Conservation (phyloP, 1,140 invertebrate species). For the Achatina immaculata region DNA sequence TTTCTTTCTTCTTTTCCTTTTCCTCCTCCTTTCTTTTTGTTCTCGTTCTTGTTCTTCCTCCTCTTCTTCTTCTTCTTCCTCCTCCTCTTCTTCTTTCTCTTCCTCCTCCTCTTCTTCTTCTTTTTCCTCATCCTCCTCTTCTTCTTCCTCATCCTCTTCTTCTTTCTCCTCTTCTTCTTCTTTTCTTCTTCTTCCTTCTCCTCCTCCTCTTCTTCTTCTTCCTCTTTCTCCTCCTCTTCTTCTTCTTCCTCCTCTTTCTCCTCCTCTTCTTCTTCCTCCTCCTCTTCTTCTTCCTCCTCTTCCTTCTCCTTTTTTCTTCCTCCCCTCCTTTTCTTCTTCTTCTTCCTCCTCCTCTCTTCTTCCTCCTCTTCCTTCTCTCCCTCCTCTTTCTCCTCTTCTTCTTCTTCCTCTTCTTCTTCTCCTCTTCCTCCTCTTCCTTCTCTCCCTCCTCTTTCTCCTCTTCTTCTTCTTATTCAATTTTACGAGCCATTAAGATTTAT, state of each 20-base stretch:
- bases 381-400: neutral
- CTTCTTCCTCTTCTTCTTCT: too few relatives aligned
- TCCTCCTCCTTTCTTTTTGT: too few relatives aligned
- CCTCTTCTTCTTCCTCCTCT: neutral
- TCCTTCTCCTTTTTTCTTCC: neutral
- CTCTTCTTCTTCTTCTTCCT: too few relatives aligned
- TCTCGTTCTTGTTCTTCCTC: too few relatives aligned
- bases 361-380: neutral
- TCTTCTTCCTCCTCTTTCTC: constrained; percentile 14
- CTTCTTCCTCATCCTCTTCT: neutral
- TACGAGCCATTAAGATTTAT: too few relatives aligned
- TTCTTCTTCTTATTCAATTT: too few relatives aligned
- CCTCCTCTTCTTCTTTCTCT: too few relatives aligned
- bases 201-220: neutral
- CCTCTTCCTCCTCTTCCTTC: too few relatives aligned
- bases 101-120: neutral
- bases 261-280: neutral
- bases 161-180: too few relatives aligned
- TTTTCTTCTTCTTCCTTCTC: neutral
- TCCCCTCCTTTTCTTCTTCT: neutral
- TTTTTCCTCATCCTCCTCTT: neutral
- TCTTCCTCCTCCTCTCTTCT: neutral
- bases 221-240: constrained; percentile 4
- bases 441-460: too few relatives aligned
- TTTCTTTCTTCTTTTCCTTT: too few relatives aligned